Evolutionary conservation across 2,113 vertebrate genomes (phyloP).

Genomic region (Hemibagrus wyckioides): DNA sequence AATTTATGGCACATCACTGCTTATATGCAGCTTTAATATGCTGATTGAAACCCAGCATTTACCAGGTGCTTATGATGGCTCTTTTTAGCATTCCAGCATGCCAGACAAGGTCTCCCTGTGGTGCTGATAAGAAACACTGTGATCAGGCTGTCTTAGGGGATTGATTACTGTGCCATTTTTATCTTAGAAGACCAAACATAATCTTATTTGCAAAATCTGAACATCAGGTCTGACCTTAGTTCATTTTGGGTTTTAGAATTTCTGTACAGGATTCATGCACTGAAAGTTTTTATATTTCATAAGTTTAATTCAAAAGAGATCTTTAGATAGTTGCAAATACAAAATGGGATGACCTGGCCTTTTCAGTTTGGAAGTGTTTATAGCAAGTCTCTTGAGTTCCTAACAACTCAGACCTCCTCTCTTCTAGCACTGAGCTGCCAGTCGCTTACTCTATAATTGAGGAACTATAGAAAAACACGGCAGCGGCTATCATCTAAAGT

Average conservation of each 20-base stretch:
- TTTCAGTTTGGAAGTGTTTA: slow-evolving; percentile 22
- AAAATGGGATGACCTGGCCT: slow-evolving; percentile 14
- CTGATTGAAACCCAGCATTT: slow-evolving; percentile 20
- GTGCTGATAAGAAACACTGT: slow-evolving; percentile 41
- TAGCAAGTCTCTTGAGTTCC: neutral
- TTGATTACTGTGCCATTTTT: slow-evolving; percentile 53
- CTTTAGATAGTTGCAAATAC: neutral
- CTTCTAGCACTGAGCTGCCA: slow-evolving; percentile 9
- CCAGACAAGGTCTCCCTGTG: slow-evolving; percentile 35
- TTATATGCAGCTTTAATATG: slow-evolving; percentile 6
- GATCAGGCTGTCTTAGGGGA: slow-evolving; percentile 49
- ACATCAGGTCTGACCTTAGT: slow-evolving; percentile 43
- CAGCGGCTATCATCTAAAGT: slow-evolving; percentile 8
- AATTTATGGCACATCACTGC: neutral
- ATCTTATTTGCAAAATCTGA: slow-evolving; percentile 48
- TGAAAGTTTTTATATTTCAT: neutral
- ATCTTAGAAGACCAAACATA: slow-evolving; percentile 43
- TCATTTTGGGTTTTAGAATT: slow-evolving; percentile 16
- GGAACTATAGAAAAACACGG: slow-evolving; percentile 21
- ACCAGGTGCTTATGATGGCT: slow-evolving; percentile 9
- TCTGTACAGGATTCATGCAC: slow-evolving; percentile 2
- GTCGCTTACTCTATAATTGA: slow-evolving; percentile 8
- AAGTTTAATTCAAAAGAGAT: neutral
- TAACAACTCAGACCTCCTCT: neutral
- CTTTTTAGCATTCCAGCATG: slow-evolving; percentile 41